phyloP scores from a whole-genome alignment of 2,113 vertebrate species.

The Perca flavescens region DNA sequence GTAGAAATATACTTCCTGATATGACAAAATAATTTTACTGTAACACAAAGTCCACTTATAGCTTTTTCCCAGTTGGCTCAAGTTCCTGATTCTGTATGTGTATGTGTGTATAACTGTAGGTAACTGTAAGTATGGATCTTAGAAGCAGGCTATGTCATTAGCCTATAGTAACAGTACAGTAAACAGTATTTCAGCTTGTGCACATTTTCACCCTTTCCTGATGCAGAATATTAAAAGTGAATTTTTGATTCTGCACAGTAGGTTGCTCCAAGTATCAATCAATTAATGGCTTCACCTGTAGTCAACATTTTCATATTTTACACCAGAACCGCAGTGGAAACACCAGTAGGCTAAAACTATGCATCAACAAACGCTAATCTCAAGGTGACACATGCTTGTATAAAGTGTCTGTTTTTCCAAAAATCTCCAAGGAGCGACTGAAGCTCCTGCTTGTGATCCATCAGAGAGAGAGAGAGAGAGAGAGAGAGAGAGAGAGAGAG shows the following conservation, averaged over 20 bases:
- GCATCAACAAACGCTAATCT: conserved; percentile 66
- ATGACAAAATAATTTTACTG: background rate
- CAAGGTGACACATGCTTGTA: conserved; percentile 64
- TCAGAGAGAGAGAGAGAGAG: conserved; percentile 42
- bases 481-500: conserved; percentile 21
- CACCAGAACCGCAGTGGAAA: conserved; percentile 16
- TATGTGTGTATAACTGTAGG: background rate
- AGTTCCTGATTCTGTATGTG: background rate
- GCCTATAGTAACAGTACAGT: background rate
- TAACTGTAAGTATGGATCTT: too few species aligned
- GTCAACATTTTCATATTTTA: conserved; percentile 18
- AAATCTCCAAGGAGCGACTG: conserved; percentile 52
- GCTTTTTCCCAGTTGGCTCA: background rate
- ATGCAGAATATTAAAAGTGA: conserved; percentile 12
- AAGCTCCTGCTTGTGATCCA: conserved; percentile 61
- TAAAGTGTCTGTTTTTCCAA: conserved; percentile 37
- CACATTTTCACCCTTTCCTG: background rate
- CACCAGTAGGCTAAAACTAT: conserved; percentile 36
- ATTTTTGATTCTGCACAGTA: conserved; percentile 24
- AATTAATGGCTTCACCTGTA: conserved; percentile 29
- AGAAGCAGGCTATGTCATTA: background rate
- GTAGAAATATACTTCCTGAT: background rate
- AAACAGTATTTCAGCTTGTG: background rate
- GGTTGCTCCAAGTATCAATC: background rate
- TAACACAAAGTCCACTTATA: background rate